These are phyloP conservation scores for Gambelia wislizenii DNA, from an alignment of 2,797 vertebrate species.

Conservation along the genomic window DNA sequence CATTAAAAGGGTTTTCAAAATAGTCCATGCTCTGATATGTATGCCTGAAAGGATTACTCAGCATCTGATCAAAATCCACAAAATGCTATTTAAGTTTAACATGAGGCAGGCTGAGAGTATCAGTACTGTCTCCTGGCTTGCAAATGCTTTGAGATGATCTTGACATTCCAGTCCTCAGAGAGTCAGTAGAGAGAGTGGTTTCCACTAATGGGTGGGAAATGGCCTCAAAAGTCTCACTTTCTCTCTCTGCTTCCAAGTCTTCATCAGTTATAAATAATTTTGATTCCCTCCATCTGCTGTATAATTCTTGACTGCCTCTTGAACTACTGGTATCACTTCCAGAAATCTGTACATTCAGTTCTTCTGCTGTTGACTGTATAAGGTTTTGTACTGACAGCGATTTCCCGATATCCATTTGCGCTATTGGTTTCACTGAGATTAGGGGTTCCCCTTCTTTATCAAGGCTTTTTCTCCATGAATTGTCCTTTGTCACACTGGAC, in stretches of 20 bases:
- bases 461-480: slow-evolving; percentile 90
- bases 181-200: slow-evolving; percentile 84
- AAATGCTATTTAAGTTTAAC: slow-evolving; percentile 91
- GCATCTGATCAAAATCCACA: slow-evolving; percentile 76
- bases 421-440: slow-evolving; percentile 78
- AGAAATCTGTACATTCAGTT: slow-evolving; percentile 81
- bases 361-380: slow-evolving; percentile 86
- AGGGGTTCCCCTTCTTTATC: slow-evolving; percentile 90
- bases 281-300: slow-evolving; percentile 91
- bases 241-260: slow-evolving; percentile 86
- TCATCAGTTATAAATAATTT: slow-evolving; percentile 95
- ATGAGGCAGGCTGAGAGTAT: slow-evolving; percentile 89
- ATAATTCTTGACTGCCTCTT: slow-evolving; percentile 84
- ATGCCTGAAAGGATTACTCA: slow-evolving; percentile 85
- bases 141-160: slow-evolving; percentile 85
- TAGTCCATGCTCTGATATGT: slow-evolving; percentile 89
- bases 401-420: slow-evolving; percentile 86
- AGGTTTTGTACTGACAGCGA: slow-evolving; percentile 95
- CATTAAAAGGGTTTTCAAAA: slow-evolving; percentile 80
- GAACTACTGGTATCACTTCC: slow-evolving; percentile 84
- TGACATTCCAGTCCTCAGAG: slow-evolving; percentile 89
- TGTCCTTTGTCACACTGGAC: slow-evolving; percentile 84
- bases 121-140: slow-evolving; percentile 82
- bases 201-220: slow-evolving; percentile 81
- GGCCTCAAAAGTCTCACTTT: slow-evolving; percentile 84